A percentile compares a stretch with the other conserved stretches of the same genome.
phyloP scores from a whole-genome alignment of 2,113 vertebrate genomes.

The Anolis carolinensis region DNA sequence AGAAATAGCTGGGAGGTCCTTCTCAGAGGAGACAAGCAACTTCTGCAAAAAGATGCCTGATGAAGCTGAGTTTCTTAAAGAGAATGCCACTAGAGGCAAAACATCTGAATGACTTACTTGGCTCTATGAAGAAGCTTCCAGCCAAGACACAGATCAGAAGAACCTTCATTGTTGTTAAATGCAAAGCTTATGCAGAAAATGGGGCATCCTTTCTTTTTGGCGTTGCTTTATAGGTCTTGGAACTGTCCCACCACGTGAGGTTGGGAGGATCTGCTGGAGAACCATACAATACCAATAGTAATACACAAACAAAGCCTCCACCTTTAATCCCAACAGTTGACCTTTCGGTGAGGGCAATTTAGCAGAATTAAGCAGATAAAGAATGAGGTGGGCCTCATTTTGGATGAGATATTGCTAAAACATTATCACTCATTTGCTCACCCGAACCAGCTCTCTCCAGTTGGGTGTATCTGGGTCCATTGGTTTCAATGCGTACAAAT shows the following conservation, averaged over 20 bases:
- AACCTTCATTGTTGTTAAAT: slow-evolving; percentile 46
- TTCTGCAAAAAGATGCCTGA: not conserved
- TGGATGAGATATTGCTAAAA: not conserved
- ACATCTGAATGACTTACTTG: slow-evolving; percentile 42
- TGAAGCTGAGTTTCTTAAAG: not conserved
- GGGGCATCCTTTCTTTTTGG: not conserved
- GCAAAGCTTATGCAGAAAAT: not conserved
- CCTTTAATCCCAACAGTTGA: not conserved
- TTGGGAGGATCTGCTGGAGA: not conserved
- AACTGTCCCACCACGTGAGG: slow-evolving; percentile 14
- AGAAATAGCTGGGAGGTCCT: not conserved
- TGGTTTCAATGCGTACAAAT: not conserved
- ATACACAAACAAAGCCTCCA: too few relatives aligned
- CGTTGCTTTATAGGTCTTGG: slow-evolving; percentile 39
- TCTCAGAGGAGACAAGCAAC: not conserved
- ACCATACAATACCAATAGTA: not conserved
- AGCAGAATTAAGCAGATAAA: not conserved
- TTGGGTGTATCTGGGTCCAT: not conserved
- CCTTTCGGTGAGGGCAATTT: not conserved
- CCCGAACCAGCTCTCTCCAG: not conserved
- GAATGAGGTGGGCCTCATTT: not conserved
- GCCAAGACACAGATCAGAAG: slow-evolving; percentile 51
- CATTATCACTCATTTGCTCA: not conserved
- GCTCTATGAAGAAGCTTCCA: slow-evolving; percentile 37
- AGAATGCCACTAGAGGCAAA: not conserved